These are phyloP conservation scores for Micromys minutus DNA, from an alignment of 2,113 vertebrate species.

Conservation along the genomic window DNA sequence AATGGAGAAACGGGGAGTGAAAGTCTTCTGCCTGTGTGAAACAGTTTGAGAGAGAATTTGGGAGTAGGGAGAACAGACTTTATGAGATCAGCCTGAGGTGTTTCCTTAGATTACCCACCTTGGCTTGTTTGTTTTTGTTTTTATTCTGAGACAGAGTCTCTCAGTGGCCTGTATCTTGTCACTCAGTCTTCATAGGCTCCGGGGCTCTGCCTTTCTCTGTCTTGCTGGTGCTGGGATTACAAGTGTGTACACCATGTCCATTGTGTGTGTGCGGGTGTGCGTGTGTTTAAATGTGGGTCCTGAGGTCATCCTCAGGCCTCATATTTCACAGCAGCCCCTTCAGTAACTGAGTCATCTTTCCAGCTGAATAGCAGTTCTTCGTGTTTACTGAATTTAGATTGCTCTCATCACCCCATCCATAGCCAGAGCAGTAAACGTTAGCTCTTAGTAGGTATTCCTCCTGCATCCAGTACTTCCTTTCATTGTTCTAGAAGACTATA, in stretches of 20 bases:
- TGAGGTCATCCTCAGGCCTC: background rate
- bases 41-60: background rate
- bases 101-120: background rate
- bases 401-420: background rate
- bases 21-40: background rate
- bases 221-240: background rate
- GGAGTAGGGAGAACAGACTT: too few species aligned
- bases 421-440: background rate
- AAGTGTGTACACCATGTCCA: background rate
- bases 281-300: background rate
- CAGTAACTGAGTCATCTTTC: background rate
- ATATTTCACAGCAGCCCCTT: background rate
- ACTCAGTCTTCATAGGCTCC: background rate
- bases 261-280: background rate
- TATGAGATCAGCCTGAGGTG: background rate
- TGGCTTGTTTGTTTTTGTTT: background rate
- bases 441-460: too few species aligned
- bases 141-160: background rate
- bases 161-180: background rate
- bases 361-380: background rate
- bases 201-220: background rate
- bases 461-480: background rate
- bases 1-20: background rate
- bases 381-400: background rate
- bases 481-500: slow-evolving; percentile 11